These are phyloP conservation scores for Clarias fuscus DNA, from an alignment of 2,797 vertebrate species.

Conservation along the genomic window DNA sequence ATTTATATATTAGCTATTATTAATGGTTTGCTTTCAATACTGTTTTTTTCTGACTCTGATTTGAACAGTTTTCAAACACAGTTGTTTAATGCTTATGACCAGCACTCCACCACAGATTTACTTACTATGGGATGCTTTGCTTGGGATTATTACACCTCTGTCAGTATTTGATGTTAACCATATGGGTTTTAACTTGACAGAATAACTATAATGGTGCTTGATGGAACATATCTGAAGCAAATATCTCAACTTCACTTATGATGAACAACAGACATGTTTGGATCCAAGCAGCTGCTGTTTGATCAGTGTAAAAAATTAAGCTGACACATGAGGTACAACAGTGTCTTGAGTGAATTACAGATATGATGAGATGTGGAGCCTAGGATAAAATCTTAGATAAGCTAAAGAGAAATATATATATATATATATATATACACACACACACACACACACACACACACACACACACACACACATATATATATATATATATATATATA, in stretches of 20 bases:
- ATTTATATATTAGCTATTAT: not conserved
- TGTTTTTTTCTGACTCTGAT: not conserved
- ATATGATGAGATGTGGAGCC: not conserved
- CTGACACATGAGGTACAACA: not conserved
- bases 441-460: too few species aligned
- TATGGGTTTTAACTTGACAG: not conserved
- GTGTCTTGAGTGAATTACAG: not conserved
- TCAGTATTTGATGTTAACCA: slow-evolving; percentile 1
- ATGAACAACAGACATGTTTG: not conserved
- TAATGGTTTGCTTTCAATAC: not conserved
- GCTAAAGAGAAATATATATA: not conserved
- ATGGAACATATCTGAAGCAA: not conserved
- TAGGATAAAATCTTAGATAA: not conserved
- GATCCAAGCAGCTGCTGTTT: not conserved
- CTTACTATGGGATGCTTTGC: not conserved
- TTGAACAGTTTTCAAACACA: not conserved
- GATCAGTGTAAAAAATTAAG: slow-evolving; percentile 8
- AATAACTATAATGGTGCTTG: slow-evolving; percentile 3
- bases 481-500: too few species aligned
- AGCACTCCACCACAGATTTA: not conserved
- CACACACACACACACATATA: too few species aligned
- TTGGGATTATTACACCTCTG: not conserved
- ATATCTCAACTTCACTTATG: not conserved
- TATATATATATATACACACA: too few species aligned
- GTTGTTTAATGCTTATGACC: not conserved